Base-by-base conservation (phyloP, 2,113 vertebrate genomes). In the Python bivittatus region DNA sequence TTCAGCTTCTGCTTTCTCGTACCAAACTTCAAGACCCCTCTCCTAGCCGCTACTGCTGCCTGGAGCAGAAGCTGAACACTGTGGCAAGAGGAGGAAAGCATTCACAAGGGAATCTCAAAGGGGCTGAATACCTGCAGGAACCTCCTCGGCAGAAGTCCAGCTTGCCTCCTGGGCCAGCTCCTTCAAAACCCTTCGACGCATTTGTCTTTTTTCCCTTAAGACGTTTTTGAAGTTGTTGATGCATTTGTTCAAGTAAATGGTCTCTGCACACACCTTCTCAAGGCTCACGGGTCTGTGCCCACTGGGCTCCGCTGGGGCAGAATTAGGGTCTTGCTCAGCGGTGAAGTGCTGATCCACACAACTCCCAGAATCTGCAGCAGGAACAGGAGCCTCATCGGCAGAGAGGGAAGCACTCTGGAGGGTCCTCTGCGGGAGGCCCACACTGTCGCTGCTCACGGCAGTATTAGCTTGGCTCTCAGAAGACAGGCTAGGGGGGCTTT, bases 191-290 rank as follows among this genome's bases (percentile, higher is more conserved):
- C 97, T 98, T 90, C 98, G 98, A 91, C 97, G 98, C 92, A 96
- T 98, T 96, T 98, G 98, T 93, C 97, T 98, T 96, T 98, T 99
- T 95, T 99, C 99, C 96, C 96, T 98, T 92, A 99, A 97, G 92
- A 99, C 98, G 38, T 98, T 98, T 95, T 99, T 98, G 96, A 99
- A 99, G 96, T 99, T 99, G 94, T 97, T 98, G 95, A 99, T 99
- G 95, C 99, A 99, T 54, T 98, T 98, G 96, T 98, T 99, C 95
- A 97, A 97, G 96, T 99, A 99, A 96, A 98, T 97, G 48, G 98
- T 98, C 95, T 98, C 98, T 23, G 97, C 96, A 56, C 98, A 98
- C 68, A 98, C 97, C 93, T 98, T 98, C 68, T 98, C 98, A 33
- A 98, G 97, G 92, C 97, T 98, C 95, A 98, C 91, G 8, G 97